Conservation (phyloP, 2,888 invertebrate genomes). For the Drosophila atripex region DNA sequence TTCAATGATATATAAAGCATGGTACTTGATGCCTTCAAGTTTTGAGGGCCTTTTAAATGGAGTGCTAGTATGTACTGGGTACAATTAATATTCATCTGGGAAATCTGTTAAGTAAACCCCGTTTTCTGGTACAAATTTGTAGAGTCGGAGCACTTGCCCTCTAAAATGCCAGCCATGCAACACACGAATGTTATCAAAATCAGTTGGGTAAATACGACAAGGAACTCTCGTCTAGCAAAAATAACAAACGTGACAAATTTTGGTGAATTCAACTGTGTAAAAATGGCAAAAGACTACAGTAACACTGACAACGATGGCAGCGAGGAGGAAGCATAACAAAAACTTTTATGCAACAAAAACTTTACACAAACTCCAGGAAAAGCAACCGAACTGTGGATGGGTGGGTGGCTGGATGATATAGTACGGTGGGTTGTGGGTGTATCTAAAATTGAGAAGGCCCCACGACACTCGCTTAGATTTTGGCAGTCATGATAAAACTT, state of each 20-base stretch:
- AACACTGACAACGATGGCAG: conserved; percentile 21
- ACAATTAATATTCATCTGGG: neutral
- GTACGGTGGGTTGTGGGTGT: neutral
- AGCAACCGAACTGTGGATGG: neutral
- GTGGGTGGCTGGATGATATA: neutral
- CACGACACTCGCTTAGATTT: conserved; percentile 49
- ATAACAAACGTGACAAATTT: conserved; percentile 82
- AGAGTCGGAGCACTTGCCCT: neutral
- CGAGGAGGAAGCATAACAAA: conserved; percentile 62
- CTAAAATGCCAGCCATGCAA: conserved; percentile 63
- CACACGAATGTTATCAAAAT: conserved; percentile 82
- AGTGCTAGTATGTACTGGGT: too few species aligned
- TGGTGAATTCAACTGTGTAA: conserved; percentile 78
- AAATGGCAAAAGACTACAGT: conserved; percentile 57
- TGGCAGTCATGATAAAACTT: conserved; percentile 45
- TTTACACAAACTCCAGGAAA: conserved; percentile 53
- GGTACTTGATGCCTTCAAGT: too few species aligned
- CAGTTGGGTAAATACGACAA: conserved; percentile 81
- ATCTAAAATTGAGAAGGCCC: conserved; percentile 6
- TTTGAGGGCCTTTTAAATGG: too few species aligned
- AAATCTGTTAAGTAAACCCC: neutral
- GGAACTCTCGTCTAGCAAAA: conserved; percentile 63
- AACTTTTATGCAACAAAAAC: conserved; percentile 75
- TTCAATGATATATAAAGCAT: neutral
- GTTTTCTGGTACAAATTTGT: neutral